Evolutionary conservation across 2,797 vertebrate species (phyloP).

Genomic region (Dendrocincla fuliginosa): DNA sequence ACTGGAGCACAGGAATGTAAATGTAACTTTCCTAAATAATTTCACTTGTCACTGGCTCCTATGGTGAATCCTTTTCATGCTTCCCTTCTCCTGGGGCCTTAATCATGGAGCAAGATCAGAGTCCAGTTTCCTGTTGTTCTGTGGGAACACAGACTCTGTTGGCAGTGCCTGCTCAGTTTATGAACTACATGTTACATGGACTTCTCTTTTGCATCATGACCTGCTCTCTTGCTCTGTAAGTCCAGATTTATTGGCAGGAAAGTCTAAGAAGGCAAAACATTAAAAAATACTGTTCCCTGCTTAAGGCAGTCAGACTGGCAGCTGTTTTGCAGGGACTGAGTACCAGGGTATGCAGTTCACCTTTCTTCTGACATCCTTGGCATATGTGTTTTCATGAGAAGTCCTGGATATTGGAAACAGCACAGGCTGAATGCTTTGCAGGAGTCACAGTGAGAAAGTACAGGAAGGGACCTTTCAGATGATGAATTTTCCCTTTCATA

Average conservation of each 20-base stretch:
- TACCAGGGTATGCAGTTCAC: not conserved
- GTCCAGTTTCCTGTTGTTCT: not conserved
- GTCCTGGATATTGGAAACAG: not conserved
- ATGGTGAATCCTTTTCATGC: not conserved
- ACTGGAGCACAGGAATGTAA: not conserved
- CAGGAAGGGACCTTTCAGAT: not conserved
- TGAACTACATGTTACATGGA: accelerated
- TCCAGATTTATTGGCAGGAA: not conserved
- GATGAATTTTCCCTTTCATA: not conserved
- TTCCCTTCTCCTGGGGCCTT: not conserved
- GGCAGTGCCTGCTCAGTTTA: not conserved
- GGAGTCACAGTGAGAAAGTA: not conserved
- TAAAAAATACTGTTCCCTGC: not conserved
- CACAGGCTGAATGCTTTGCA: not conserved
- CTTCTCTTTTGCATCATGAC: not conserved
- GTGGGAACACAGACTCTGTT: not conserved
- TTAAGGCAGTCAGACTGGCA: not conserved
- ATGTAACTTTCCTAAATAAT: not conserved
- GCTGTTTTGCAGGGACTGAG: not conserved
- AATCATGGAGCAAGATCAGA: not conserved
- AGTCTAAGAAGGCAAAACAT: not conserved
- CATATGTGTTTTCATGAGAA: not conserved
- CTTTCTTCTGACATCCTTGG: not conserved
- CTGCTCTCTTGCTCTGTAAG: not conserved
- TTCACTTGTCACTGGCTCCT: not conserved